A percentile compares a stretch with the other conserved stretches of the same genome.
Conservation (phyloP, 2,888 invertebrate genomes). For the Habroteleia sp. region DNA sequence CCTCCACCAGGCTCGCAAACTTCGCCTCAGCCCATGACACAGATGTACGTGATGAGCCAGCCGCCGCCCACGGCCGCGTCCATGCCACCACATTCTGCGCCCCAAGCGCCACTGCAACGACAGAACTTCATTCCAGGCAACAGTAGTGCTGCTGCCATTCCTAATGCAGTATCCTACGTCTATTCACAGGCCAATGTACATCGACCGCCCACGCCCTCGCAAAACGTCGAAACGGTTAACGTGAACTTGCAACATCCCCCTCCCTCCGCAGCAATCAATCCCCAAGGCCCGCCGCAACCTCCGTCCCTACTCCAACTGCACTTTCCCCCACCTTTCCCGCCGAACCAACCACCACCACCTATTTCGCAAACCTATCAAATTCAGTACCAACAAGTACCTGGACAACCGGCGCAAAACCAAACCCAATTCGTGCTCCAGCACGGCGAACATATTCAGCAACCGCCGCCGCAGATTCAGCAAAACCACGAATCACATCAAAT, state of each 20-base stretch:
- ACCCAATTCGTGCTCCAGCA: slow-evolving; percentile 77
- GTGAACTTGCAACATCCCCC: slow-evolving; percentile 80
- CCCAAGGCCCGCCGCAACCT: slow-evolving; percentile 77
- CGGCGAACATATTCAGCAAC: slow-evolving; percentile 73
- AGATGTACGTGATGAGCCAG: slow-evolving; percentile 80
- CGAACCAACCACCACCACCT: slow-evolving; percentile 79
- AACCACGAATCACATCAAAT: slow-evolving; percentile 72
- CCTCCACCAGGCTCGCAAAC: slow-evolving; percentile 76
- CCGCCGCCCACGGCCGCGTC: slow-evolving; percentile 68
- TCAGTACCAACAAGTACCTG: slow-evolving; percentile 77
- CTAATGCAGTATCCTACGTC: slow-evolving; percentile 77
- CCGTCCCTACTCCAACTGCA: slow-evolving; percentile 77
- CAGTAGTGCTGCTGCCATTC: slow-evolving; percentile 71
- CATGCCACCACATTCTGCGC: not conserved
- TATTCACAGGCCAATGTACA: slow-evolving; percentile 77
- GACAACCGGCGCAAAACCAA: slow-evolving; percentile 75
- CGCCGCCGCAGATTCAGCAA: slow-evolving; percentile 72
- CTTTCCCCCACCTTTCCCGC: slow-evolving; percentile 79
- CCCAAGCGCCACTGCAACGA: slow-evolving; percentile 71
- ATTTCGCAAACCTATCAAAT: slow-evolving; percentile 80
- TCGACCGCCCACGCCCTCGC: slow-evolving; percentile 75
- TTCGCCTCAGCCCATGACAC: slow-evolving; percentile 77
- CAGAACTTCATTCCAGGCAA: slow-evolving; percentile 74
- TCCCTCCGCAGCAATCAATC: slow-evolving; percentile 73
- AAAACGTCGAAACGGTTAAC: slow-evolving; percentile 76